These are phyloP conservation scores for Calcarius lapponicus DNA, from an alignment of 2,797 vertebrate species.

Conservation along the genomic window DNA sequence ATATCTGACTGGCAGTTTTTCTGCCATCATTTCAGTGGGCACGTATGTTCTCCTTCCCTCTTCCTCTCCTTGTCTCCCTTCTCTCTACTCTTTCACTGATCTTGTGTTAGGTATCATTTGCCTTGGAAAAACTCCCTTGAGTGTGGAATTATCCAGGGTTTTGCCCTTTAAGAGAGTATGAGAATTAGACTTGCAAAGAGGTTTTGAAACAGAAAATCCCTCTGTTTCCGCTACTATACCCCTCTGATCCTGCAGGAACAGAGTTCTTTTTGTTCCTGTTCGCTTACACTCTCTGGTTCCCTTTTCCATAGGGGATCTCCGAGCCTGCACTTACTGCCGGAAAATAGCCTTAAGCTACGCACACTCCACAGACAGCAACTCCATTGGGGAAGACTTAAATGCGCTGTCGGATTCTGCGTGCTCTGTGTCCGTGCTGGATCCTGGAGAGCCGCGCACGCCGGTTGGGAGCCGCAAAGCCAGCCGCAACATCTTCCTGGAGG, in stretches of 20 bases:
- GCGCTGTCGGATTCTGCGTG: conserved; percentile 88
- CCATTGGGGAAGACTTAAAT: conserved; percentile 93
- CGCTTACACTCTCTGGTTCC: neutral
- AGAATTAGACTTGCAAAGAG: conserved; percentile 15
- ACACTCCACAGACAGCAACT: conserved; percentile 92
- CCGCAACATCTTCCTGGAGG: conserved; percentile 97
- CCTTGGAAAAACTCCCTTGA: neutral
- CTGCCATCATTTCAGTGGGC: neutral
- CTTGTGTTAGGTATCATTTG: neutral
- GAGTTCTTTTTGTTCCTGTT: conserved; percentile 5
- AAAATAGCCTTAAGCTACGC: conserved; percentile 96
- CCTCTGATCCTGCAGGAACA: conserved; percentile 40
- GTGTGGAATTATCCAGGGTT: neutral
- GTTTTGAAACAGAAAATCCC: conserved; percentile 46
- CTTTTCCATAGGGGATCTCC: conserved; percentile 86
- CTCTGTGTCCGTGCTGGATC: conserved; percentile 88
- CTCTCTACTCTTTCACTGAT: neutral
- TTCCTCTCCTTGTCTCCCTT: neutral
- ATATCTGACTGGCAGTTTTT: neutral
- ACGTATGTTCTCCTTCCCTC: neutral
- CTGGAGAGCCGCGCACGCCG: conserved; percentile 91
- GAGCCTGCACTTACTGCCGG: conserved; percentile 96
- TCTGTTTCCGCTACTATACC: neutral
- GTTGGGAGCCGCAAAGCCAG: conserved; percentile 93
- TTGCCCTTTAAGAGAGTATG: conserved; percentile 8